Base-by-base conservation (phyloP, 2,113 vertebrate genomes). In the Formicarius rufipectus region DNA sequence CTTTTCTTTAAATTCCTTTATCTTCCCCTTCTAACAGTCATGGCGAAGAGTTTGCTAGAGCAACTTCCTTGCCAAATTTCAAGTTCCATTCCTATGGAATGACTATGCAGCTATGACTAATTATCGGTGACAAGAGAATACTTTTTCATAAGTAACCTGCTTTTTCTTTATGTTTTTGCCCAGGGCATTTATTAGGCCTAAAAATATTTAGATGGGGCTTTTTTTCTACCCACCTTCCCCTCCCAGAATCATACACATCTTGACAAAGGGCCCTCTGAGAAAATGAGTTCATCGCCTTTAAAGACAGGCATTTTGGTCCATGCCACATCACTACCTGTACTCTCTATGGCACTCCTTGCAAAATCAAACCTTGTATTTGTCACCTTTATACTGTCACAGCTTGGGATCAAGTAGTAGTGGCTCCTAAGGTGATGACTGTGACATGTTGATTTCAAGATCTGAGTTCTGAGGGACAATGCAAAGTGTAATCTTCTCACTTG, bases 171-270 rank as follows among this genome's bases (percentile, higher is more conserved):
- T 56, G 19, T 7, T 82, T 83, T 83, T 78, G 20, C 33, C 14
- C 14, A 80, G 5, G 31, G 23, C 17, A 86, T 35, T 22, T 60
- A 68, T 40, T 22, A 60, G n/a, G 12, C 42, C 27, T 4, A 10
- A 39, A 67, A 78, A 67, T 62, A 2, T 7, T 14, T 44, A 68
- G 68, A 45, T 17, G 4, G 22, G 64, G 14, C 3, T 22, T 20
- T 37, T 42, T 52, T 8, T 11, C 2, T 42, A 1, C 2, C 21
- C 14, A 12, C 14, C 9, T n/a, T 6, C 22, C 30, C 19, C 11
- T 24, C 6, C 2, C 11, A 12, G 45, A 78, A 59, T 21, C 37
- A 73, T 3, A 73, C 6, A 20, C 8, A 86, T 25, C 27, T 84
- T 8, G 3, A 86, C 31, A 80, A 76, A 80, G 7, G 3, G 7